Base-by-base conservation (phyloP, 2,797 vertebrate genomes). In the Propithecus perrieri region DNA sequence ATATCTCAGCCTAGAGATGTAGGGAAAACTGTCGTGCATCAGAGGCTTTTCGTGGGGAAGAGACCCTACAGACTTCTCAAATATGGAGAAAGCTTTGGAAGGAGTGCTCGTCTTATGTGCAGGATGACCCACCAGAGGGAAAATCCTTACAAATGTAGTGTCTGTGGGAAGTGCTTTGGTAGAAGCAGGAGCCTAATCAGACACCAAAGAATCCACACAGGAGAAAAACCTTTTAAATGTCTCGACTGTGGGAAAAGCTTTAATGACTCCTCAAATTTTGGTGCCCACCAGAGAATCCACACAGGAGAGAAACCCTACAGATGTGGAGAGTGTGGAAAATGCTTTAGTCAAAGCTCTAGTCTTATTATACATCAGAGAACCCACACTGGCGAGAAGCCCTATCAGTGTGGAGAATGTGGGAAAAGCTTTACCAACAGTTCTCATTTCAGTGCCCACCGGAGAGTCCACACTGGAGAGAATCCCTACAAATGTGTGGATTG, bases 291-390 rank as follows among this genome's bases (percentile, higher is more conserved):
- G 96, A 97, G 98, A 86, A 95, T 98, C 22, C 98, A 98, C 93
- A 98, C 98, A 8, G 98, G 98, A 59, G 98, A 98, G 94, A 98
- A 98, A n/a, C 98, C 98, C 28, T 98, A 98, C 78, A 93, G 95
- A 61, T 98, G 98, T 4, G 96, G 90, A 5, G 97, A 98, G 2
- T 98, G 98, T 80, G 98, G 97, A 7, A 98, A 98, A 53, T 89
- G 98, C 76, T 98, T 98, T 85, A 98, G 97, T 26, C 98, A 98
- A 85, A 98, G 98, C 88, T 98, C 98, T 0, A 98, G 98, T 80
- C 98, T 98, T 67, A 95, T 98, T 38, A 98, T 98, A 81, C 98
- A 98, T 89, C 98, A 98, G 84, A 96, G 98, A 91, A 98, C 96
- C 20, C 98, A 98, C 80, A 98, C 98, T 0, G 98, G 98, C 0